Evolutionary conservation across 2,113 vertebrate genomes (phyloP), one percentile per base, ranked within the genome.

Genomic region (Phasianus colchicus): DNA sequence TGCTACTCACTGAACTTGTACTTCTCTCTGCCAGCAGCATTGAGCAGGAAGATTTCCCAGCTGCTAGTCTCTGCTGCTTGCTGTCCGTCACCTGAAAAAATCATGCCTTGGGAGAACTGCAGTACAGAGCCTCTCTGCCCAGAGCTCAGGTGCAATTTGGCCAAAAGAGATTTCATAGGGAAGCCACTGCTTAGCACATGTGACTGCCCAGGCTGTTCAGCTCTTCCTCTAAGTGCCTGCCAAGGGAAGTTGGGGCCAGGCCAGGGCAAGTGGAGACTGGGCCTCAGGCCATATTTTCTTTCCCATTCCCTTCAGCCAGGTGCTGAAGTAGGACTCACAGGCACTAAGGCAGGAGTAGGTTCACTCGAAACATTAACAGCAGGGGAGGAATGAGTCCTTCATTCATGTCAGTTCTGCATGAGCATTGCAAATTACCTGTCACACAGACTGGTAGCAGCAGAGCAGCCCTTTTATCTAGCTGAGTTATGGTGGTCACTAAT

Each of bases 131-230:
- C 34, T n/a, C 21, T 57, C 11, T 15, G 24, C 5, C 19, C 18
- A 36, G 32, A 66, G 48, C 11, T 90, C 34, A 52, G 60, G 19
- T 77, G 18, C 2, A 3, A 14, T 71, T 83, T 64, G 60, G 9
- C 47, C 47, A 22, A 50, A 52, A 67, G 21, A 75, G 12, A 18
- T 70, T 60, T 8, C 13, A 1, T 10, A 29, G 38, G n/a, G 42
- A 67, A 74, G 42, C 9, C 0, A 1, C 20, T 34, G 5, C 34
- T 77, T 9, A 42, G 64, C 30, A 36, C 1, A 1, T 0, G 3
- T 54, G 38, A 42, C 34, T 74, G 38, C 63, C 21, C 38, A 29
- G 58, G 45, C 45, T 80, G 48, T 13, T 20, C 50, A 48, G n/a
- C 20, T 74, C 42, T 74, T 92, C 32, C 69, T 90, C 55, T 60